phyloP scores from a whole-genome alignment of 2,113 vertebrate genomes.

The Mustela lutreola region DNA sequence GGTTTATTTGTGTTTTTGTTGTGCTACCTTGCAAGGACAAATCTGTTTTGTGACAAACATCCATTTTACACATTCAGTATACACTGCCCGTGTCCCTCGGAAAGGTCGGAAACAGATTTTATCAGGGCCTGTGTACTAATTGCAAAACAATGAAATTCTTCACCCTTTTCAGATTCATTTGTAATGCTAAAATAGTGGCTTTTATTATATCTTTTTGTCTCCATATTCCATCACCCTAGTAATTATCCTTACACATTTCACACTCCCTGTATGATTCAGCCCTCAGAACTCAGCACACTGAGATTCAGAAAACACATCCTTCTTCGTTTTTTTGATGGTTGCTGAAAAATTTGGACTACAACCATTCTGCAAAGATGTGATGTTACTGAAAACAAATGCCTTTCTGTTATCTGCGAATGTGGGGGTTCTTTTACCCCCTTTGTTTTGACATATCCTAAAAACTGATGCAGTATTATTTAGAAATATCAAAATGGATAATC shows the following conservation, averaged over 20 bases:
- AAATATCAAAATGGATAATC: not conserved
- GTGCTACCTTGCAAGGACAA: not conserved
- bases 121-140: not conserved
- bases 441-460: slow-evolving; percentile 46
- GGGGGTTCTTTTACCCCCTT: not conserved
- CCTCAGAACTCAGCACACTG: not conserved
- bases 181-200: not conserved
- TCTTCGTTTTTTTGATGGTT: not conserved
- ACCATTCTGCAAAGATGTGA: slow-evolving; percentile 7
- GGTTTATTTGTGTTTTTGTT: not conserved
- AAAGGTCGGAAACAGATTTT: not conserved
- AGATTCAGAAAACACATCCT: not conserved
- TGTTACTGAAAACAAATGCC: slow-evolving; percentile 17
- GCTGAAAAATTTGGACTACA: not conserved
- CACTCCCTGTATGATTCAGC: not conserved
- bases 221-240: not conserved
- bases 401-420: not conserved
- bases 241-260: slow-evolving; percentile 23
- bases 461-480: not conserved
- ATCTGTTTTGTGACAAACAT: not conserved
- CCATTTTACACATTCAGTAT: not conserved
- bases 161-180: not conserved
- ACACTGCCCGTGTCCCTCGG: not conserved
- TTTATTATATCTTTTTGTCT: slow-evolving; percentile 20
- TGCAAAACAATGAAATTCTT: not conserved